Evolutionary conservation across 2,113 vertebrate genomes (phyloP).

Genomic region (Emydura subglobosa): DNA sequence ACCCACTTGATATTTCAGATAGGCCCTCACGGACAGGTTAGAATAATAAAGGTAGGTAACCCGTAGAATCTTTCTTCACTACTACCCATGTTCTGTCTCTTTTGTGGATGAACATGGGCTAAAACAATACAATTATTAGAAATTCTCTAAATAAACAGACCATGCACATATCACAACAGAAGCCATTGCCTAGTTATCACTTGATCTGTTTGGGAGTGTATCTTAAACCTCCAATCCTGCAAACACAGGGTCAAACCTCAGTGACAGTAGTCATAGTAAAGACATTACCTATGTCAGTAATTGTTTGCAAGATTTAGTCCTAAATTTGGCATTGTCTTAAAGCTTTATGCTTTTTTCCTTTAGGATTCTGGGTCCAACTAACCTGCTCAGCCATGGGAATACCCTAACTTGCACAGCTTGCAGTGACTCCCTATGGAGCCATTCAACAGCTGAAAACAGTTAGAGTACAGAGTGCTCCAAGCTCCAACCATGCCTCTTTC

Average conservation of each 20-base stretch:
- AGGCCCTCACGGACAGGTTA: background rate
- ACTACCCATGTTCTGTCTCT: constrained; percentile 19
- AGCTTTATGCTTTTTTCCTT: background rate
- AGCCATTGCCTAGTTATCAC: background rate
- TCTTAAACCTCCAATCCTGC: background rate
- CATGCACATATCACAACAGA: background rate
- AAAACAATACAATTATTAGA: background rate
- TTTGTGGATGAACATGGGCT: background rate
- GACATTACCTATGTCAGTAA: fast-evolving
- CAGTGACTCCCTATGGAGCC: background rate
- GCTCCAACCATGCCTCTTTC: background rate
- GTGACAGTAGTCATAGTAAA: background rate
- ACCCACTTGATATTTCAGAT: background rate
- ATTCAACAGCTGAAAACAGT: background rate
- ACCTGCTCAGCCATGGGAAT: background rate
- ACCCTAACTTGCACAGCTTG: background rate
- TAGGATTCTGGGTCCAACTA: background rate
- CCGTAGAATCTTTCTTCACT: background rate
- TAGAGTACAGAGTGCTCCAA: background rate
- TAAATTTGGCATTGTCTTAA: background rate
- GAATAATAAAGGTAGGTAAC: constrained; percentile 1
- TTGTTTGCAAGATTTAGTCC: background rate
- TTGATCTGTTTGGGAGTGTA: background rate
- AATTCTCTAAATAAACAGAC: background rate
- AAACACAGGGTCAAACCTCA: background rate